A percentile compares a stretch with the other conserved stretches of the same genome.
phyloP scores from a whole-genome alignment of 2,888 invertebrate genomes.

The Eilema griseolum region DNA sequence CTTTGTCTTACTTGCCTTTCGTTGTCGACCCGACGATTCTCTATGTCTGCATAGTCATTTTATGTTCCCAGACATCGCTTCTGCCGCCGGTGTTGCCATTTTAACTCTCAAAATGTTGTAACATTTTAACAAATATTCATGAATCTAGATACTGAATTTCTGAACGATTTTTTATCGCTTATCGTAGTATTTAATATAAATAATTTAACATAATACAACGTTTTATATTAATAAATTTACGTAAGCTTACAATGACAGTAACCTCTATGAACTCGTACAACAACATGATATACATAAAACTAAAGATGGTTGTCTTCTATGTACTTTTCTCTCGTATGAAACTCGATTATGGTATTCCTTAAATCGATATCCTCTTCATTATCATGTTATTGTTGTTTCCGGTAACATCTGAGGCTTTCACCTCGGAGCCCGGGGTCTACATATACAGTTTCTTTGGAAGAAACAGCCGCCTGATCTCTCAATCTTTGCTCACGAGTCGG shows the following conservation, averaged over 20 bases:
- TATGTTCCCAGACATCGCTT: not conserved
- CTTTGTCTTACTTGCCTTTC: not conserved
- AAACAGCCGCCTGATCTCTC: too few species aligned
- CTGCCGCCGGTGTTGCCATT: not conserved
- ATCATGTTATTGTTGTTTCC: too few species aligned
- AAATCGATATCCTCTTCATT: too few species aligned
- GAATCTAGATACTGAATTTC: not conserved
- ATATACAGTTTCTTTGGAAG: too few species aligned
- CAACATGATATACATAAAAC: too few species aligned
- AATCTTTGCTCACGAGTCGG: too few species aligned
- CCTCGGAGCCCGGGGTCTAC: too few species aligned
- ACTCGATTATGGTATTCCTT: too few species aligned
- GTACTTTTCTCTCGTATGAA: too few species aligned
- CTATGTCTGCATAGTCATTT: not conserved
- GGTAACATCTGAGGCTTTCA: too few species aligned
- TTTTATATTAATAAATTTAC: not conserved
- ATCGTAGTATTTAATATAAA: not conserved
- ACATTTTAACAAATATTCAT: not conserved
- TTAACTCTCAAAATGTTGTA: not conserved
- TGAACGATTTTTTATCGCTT: not conserved
- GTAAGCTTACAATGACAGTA: not conserved
- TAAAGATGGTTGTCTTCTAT: too few species aligned
- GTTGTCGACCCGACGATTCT: not conserved
- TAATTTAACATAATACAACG: not conserved
- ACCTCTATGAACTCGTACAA: not conserved